Percentiles rank a stretch among this genome's conserved stretches.
Conservation (phyloP, 2,113 vertebrate genomes). For the Indicator maculatus region DNA sequence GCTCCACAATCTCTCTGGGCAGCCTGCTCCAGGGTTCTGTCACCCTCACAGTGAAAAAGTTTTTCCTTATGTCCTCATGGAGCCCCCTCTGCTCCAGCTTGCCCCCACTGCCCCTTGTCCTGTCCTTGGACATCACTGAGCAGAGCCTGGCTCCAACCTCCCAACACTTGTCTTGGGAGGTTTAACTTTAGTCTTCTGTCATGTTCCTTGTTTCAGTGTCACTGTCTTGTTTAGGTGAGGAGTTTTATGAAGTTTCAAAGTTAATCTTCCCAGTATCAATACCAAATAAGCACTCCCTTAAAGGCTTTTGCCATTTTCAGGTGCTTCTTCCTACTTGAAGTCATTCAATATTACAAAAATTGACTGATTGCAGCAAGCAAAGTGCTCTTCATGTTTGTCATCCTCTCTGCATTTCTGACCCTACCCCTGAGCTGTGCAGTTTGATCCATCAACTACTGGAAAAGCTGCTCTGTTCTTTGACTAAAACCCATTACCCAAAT, state of each 20-base stretch:
- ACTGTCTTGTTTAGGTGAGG: neutral
- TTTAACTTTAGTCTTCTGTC: neutral
- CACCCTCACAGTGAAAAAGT: no score
- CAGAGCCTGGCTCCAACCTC: neutral
- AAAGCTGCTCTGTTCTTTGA: neutral
- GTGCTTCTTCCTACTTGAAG: neutral
- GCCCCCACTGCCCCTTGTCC: no score
- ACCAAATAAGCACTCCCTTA: neutral
- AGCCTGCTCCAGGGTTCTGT: no score
- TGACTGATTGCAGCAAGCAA: rapidly evolving
- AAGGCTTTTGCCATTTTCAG: neutral
- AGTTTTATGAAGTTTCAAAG: neutral
- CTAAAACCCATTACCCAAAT: neutral
- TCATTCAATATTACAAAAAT: neutral
- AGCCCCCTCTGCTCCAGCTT: no score
- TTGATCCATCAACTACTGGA: neutral
- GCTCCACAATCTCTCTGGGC: no score
- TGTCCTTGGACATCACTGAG: no score
- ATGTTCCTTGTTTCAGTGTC: neutral
- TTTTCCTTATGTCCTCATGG: no score
- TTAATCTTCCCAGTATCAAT: neutral
- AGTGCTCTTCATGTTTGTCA: neutral
- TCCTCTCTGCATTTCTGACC: neutral
- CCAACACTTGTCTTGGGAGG: neutral
- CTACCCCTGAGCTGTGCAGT: neutral